Evolutionary conservation across 2,797 vertebrate genomes (phyloP).

Genomic region (Morelia viridis): DNA sequence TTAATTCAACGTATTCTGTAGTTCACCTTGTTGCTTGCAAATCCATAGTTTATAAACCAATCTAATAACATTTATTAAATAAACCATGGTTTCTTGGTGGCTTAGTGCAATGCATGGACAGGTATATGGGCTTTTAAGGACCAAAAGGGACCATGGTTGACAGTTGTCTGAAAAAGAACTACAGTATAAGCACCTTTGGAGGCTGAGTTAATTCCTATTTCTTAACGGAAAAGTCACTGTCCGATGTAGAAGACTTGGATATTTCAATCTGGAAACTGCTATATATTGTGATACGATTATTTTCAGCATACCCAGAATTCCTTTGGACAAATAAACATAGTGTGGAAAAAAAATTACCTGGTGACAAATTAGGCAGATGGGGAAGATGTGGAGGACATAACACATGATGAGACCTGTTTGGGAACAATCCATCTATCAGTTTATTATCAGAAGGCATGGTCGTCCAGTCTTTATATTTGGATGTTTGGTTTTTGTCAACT

Average conservation of each 20-base stretch:
- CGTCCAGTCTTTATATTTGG: constrained; percentile 74
- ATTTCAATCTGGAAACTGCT: background rate
- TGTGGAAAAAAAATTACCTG: constrained; percentile 72
- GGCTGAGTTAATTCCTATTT: background rate
- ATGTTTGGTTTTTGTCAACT: constrained; percentile 67
- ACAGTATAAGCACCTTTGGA: background rate
- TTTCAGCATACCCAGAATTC: background rate
- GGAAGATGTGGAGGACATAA: constrained; percentile 74
- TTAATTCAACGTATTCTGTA: background rate
- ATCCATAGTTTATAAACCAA: background rate
- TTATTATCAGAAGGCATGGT: constrained; percentile 75
- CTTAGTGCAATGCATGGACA: background rate
- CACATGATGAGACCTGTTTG: constrained; percentile 67
- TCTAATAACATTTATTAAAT: background rate
- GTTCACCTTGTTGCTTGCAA: background rate
- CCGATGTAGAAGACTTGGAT: background rate
- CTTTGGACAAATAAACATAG: background rate
- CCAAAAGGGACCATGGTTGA: background rate
- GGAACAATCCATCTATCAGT: constrained; percentile 69
- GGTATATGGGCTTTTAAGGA: background rate
- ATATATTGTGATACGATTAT: background rate
- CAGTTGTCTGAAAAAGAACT: background rate
- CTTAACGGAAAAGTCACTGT: background rate
- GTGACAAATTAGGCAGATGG: constrained; percentile 71
- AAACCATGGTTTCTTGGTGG: background rate